Percentiles rank a stretch among this genome's conserved stretches.
phyloP scores from a whole-genome alignment of 37 sponge, comb jelly and placozoan genomes.

The Aphrocallistes beatrix region DNA sequence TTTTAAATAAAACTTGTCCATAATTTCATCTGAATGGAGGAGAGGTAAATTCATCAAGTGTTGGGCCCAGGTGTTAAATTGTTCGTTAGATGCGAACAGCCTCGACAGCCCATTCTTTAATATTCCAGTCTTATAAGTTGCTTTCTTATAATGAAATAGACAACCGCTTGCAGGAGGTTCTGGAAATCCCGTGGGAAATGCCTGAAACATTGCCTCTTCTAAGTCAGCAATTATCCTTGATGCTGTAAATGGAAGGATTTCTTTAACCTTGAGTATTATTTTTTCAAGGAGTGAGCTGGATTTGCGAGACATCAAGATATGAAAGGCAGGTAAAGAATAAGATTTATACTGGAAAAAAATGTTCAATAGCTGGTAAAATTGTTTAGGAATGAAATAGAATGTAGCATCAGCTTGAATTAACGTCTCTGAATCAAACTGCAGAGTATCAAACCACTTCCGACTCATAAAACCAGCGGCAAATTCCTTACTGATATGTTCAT shows the following conservation, averaged over 20 bases:
- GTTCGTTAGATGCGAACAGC: too few relatives aligned
- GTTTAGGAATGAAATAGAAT: neutral
- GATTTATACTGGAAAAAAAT: neutral
- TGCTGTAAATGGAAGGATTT: neutral
- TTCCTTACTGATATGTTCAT: neutral
- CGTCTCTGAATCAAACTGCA: neutral
- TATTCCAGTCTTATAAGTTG: too few relatives aligned
- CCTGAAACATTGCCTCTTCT: too few relatives aligned
- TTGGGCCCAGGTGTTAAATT: too few relatives aligned
- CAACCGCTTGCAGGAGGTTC: neutral
- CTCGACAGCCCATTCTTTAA: too few relatives aligned
- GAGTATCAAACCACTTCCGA: neutral
- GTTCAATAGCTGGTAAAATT: neutral
- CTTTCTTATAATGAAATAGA: neutral
- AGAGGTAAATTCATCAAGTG: neutral
- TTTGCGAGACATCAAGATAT: too few relatives aligned
- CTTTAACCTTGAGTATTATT: too few relatives aligned
- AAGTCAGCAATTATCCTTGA: neutral
- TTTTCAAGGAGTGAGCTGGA: too few relatives aligned
- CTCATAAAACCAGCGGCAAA: neutral
- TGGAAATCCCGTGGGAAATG: too few relatives aligned
- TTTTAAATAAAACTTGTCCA: neutral
- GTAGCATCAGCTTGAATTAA: neutral
- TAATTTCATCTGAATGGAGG: neutral
- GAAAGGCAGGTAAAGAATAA: neutral